Conservation (phyloP, 2,113 vertebrate genomes). For the Corydoras sp. region DNA sequence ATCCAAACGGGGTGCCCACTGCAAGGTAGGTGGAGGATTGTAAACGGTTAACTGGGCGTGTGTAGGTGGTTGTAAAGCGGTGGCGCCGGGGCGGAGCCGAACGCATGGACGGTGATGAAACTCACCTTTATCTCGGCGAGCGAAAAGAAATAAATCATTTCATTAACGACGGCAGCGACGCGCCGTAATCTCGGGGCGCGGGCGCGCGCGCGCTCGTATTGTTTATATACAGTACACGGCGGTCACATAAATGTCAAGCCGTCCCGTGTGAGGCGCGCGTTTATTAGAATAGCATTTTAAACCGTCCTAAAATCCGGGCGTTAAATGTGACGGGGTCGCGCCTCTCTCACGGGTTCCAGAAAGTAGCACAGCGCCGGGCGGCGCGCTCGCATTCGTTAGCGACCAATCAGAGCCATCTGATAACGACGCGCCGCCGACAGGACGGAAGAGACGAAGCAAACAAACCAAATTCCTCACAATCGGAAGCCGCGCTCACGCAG, state of each 20-base stretch:
- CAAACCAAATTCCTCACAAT: conserved; percentile 44
- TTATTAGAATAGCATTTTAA: conserved; percentile 8
- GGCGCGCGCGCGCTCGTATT: neutral
- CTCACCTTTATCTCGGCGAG: no score
- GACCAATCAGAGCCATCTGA: conserved; percentile 45
- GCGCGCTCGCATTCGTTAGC: conserved; percentile 40
- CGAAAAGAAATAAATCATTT: no score
- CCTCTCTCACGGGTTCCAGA: conserved; percentile 18
- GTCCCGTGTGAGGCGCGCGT: neutral
- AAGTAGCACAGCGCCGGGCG: conserved; percentile 25
- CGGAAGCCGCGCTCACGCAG: conserved; percentile 40
- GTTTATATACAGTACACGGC: neutral
- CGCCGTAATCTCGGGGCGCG: neutral
- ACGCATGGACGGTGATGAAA: no score
- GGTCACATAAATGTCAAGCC: neutral
- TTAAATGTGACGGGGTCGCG: neutral
- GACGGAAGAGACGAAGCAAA: conserved; percentile 47
- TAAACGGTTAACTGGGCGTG: no score
- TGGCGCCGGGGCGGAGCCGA: no score
- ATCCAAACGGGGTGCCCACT: no score
- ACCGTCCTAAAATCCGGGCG: neutral
- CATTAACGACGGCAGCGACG: no score
- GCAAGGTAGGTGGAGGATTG: no score
- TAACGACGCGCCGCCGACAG: conserved; percentile 38
- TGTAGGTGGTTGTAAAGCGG: no score